These are phyloP conservation scores for Tipula unca DNA, from an alignment of 2,888 invertebrate species.

Conservation along the genomic window DNA sequence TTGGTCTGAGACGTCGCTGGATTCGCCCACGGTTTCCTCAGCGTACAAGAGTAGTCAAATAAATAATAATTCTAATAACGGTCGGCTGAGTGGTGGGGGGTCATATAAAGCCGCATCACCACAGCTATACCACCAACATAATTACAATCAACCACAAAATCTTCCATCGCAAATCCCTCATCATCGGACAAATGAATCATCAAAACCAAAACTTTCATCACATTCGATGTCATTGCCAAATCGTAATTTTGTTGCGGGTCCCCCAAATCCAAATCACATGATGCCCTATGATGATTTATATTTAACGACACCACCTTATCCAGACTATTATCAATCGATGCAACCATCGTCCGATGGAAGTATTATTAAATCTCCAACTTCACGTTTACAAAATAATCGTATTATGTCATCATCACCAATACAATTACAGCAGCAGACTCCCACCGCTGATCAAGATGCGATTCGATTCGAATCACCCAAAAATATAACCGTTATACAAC, in stretches of 20 bases:
- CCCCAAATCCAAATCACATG: background rate
- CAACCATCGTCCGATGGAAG: background rate
- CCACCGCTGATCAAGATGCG: background rate
- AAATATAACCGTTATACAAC: slow-evolving; percentile 76
- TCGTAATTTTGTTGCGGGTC: background rate
- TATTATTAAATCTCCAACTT: slow-evolving; percentile 14
- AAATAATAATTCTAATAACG: slow-evolving; percentile 24
- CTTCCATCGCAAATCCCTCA: background rate
- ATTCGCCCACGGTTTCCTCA: slow-evolving; percentile 31
- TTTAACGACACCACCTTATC: background rate
- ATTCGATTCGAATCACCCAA: slow-evolving; percentile 67
- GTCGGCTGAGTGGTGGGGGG: slow-evolving; percentile 25
- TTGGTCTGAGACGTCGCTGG: slow-evolving; percentile 40
- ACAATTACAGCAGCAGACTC: background rate
- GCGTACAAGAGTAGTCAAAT: background rate
- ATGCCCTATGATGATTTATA: slow-evolving; percentile 20
- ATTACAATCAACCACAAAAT: slow-evolving; percentile 19
- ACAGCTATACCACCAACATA: background rate
- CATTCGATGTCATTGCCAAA: slow-evolving; percentile 35
- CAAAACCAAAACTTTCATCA: slow-evolving; percentile 37
- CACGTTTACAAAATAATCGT: background rate
- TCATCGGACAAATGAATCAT: slow-evolving; percentile 26
- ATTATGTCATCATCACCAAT: background rate
- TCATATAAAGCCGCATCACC: background rate
- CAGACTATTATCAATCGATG: background rate